These are phyloP conservation scores for Strix aluco DNA, from an alignment of 2,113 vertebrate genomes.

Conservation along the genomic window DNA sequence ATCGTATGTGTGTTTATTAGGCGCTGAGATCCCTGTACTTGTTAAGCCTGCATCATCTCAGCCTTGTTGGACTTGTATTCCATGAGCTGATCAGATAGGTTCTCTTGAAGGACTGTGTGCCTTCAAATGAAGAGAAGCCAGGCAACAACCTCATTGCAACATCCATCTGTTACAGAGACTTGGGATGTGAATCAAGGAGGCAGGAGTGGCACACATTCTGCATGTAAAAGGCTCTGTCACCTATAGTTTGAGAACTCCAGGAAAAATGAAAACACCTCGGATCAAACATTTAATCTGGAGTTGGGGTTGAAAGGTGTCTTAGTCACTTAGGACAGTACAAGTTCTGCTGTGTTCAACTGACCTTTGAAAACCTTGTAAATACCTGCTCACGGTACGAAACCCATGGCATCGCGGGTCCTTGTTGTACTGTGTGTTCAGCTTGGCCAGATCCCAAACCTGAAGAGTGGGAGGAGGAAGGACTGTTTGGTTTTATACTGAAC, in stretches of 20 bases:
- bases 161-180: not conserved
- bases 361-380: not conserved
- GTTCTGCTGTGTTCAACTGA: not conserved
- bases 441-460: not conserved
- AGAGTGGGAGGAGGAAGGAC: not conserved
- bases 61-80: not conserved
- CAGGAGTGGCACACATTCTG: not conserved
- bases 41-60: not conserved
- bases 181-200: not conserved
- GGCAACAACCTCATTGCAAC: not conserved
- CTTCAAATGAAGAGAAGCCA: not conserved
- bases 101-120: not conserved
- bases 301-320: not conserved
- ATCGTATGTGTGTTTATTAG: rapidly evolving
- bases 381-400: not conserved
- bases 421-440: not conserved
- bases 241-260: not conserved
- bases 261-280: not conserved
- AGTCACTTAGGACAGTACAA: not conserved
- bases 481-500: not conserved
- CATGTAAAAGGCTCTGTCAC: not conserved
- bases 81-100: not conserved
- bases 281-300: not conserved
- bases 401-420: not conserved
- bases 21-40: not conserved